These are phyloP conservation scores for Natrix natrix DNA, from an alignment of 2,797 vertebrate genomes.

Conservation along the genomic window DNA sequence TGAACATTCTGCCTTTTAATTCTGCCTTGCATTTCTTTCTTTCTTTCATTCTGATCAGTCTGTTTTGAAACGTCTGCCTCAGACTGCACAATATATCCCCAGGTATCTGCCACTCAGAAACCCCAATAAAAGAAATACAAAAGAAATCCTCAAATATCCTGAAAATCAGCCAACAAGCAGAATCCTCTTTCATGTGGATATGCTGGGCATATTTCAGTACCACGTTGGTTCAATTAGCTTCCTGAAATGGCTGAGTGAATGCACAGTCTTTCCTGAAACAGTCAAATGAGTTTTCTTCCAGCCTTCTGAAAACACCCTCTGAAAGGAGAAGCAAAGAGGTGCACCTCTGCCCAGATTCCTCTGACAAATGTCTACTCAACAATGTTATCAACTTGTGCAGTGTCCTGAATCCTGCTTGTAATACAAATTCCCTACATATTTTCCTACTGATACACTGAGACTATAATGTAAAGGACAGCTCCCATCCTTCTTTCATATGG, in stretches of 20 bases:
- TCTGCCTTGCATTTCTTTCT: not conserved
- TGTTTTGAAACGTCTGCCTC: not conserved
- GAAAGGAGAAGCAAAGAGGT: not conserved
- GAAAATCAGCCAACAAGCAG: not conserved
- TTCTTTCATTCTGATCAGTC: not conserved
- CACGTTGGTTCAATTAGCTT: not conserved
- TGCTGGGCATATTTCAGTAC: not conserved
- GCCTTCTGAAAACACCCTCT: not conserved
- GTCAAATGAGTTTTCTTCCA: not conserved
- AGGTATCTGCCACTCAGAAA: not conserved
- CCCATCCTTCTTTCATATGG: not conserved
- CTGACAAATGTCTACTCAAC: not conserved
- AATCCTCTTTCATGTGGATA: not conserved
- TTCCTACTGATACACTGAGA: not conserved
- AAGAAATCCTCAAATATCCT: not conserved
- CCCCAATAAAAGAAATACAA: not conserved
- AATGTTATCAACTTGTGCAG: not conserved
- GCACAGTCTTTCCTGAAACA: not conserved
- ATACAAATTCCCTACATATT: not conserved
- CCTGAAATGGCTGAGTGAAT: not conserved
- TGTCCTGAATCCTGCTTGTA: not conserved
- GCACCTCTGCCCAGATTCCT: not conserved
- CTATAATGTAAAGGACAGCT: not conserved
- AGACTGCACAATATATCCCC: not conserved
- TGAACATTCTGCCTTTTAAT: not conserved